Percentiles rank a stretch among this genome's conserved stretches.
These are phyloP conservation scores for Festucalex cinctus DNA, from an alignment of 2,113 vertebrate species.

Conservation along the genomic window DNA sequence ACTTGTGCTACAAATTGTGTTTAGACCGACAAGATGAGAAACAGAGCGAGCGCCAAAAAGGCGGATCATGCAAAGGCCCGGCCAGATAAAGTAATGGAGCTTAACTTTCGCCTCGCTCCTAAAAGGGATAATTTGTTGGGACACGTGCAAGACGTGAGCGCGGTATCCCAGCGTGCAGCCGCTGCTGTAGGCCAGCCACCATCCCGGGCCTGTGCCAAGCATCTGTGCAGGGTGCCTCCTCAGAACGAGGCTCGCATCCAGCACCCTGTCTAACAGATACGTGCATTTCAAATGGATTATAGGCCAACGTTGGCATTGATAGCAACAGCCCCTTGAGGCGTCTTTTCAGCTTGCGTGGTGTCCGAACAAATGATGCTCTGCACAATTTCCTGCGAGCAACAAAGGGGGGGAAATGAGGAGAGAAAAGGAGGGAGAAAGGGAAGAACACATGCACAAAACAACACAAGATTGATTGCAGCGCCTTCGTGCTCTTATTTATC, in stretches of 20 bases:
- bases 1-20: slow-evolving; percentile 31
- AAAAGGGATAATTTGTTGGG: slow-evolving; percentile 56
- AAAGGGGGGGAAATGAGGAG: slow-evolving; percentile 12
- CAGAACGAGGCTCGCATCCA: slow-evolving; percentile 51
- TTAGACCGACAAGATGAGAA: slow-evolving; percentile 7
- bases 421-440: slow-evolving; percentile 7
- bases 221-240: slow-evolving; percentile 57
- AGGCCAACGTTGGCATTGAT: slow-evolving; percentile 59
- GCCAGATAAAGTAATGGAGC: slow-evolving; percentile 11
- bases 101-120: slow-evolving; percentile 43
- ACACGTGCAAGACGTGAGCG: slow-evolving; percentile 51
- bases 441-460: slow-evolving; percentile 27
- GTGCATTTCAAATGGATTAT: slow-evolving; percentile 62
- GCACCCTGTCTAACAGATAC: slow-evolving; percentile 53
- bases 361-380: slow-evolving; percentile 56
- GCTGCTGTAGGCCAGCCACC: slow-evolving; percentile 53
- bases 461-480: slow-evolving; percentile 40
- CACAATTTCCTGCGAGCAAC: slow-evolving; percentile 41
- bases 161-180: slow-evolving; percentile 49
- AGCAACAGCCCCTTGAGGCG: slow-evolving; percentile 52
- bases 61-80: slow-evolving; percentile 10
- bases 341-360: slow-evolving; percentile 45
- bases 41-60: slow-evolving; percentile 16
- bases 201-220: slow-evolving; percentile 48
- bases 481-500: slow-evolving; percentile 35